These are phyloP conservation scores for Zapus hudsonius DNA, from an alignment of 2,113 vertebrate species.

Conservation along the genomic window DNA sequence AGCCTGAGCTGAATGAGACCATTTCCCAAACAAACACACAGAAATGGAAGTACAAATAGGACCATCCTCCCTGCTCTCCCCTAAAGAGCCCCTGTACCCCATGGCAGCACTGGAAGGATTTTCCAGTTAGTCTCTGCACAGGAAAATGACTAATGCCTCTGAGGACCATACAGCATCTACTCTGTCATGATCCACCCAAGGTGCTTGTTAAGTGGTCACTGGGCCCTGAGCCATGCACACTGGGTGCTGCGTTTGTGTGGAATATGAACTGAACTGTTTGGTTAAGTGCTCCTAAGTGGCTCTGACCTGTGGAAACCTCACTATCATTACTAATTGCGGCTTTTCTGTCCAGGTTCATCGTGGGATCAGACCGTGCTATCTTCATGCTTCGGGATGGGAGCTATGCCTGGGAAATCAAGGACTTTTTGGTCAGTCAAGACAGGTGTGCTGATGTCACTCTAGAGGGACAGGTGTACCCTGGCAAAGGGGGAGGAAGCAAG, in stretches of 20 bases:
- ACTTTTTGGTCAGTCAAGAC: slow-evolving; percentile 94
- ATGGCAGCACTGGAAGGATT: not conserved
- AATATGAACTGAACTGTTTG: not conserved
- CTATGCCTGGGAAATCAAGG: slow-evolving; percentile 97
- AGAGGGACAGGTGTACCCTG: slow-evolving; percentile 97
- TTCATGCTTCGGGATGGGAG: slow-evolving; percentile 98
- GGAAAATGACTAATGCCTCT: accelerated
- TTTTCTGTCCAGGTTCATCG: slow-evolving; percentile 91
- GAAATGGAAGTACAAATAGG: not conserved
- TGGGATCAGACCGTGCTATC: slow-evolving; percentile 96
- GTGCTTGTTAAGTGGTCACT: not conserved
- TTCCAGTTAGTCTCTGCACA: accelerated
- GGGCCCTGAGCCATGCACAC: not conserved
- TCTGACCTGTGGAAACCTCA: not conserved
- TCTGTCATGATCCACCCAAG: not conserved
- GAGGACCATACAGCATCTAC: not conserved
- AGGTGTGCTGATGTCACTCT: slow-evolving; percentile 95
- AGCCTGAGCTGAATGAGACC: not conserved
- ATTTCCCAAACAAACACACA: not conserved
- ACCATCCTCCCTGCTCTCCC: accelerated
- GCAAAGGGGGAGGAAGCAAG: slow-evolving; percentile 87
- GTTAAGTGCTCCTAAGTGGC: accelerated
- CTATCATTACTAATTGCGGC: not conserved
- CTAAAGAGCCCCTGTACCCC: no score
- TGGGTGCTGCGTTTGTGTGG: not conserved